Percentiles rank a stretch among this genome's conserved stretches.
Evolutionary conservation across 2,797 vertebrate genomes (phyloP).

Genomic region (Intellagama lesueurii): DNA sequence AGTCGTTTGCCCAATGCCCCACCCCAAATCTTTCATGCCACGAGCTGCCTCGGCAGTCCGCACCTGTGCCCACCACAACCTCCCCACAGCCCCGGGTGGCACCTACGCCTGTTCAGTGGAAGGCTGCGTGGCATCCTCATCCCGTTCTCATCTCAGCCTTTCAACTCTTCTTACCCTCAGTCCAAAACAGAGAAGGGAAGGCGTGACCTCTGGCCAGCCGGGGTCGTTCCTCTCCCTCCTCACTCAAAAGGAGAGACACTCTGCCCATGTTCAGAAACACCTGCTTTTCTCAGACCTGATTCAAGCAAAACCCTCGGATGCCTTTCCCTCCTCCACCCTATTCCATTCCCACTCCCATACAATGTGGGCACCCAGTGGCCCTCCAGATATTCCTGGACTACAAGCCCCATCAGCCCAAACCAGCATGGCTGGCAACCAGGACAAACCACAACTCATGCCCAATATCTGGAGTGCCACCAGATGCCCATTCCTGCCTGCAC

Average conservation of each 20-base stretch:
- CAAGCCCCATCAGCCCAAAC: not conserved
- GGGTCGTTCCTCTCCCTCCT: too few relatives aligned
- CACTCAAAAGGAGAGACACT: not conserved
- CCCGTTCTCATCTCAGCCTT: not conserved
- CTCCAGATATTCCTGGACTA: not conserved
- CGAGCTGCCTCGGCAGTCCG: too few relatives aligned
- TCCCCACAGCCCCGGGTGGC: too few relatives aligned
- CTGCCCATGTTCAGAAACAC: not conserved
- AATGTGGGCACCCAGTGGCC: not conserved
- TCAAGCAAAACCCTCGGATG: not conserved
- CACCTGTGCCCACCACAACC: too few relatives aligned
- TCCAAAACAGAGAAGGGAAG: not conserved
- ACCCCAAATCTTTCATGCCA: too few relatives aligned
- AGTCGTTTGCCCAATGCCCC: too few relatives aligned
- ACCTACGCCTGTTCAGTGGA: too few relatives aligned
- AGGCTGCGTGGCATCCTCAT: too few relatives aligned
- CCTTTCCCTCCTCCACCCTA: not conserved
- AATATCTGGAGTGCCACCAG: too few relatives aligned
- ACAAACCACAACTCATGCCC: not conserved
- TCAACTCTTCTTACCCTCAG: not conserved
- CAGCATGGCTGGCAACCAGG: not conserved
- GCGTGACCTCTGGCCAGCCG: too few relatives aligned
- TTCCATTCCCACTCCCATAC: not conserved
- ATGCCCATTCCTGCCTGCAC: not conserved
- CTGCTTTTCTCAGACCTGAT: not conserved